phyloP scores from a whole-genome alignment of 2,797 vertebrate species.

The Aulostomus chinensis region DNA sequence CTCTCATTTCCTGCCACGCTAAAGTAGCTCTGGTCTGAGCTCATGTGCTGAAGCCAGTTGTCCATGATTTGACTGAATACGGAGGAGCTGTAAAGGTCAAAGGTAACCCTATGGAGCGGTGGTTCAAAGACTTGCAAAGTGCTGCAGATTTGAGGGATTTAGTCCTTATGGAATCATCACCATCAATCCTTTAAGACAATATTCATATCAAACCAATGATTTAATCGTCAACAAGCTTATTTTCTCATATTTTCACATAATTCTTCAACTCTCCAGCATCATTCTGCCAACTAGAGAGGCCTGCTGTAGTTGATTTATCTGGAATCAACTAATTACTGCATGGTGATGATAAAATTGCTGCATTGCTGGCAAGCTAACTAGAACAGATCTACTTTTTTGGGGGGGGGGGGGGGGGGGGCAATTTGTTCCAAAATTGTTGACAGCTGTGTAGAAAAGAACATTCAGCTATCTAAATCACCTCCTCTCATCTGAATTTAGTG shows the following conservation, averaged over 20 bases:
- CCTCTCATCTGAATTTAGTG: conserved; percentile 27
- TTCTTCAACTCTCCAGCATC: conserved; percentile 28
- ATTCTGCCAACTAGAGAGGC: conserved; percentile 21
- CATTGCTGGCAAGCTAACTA: conserved; percentile 30
- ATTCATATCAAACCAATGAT: conserved; percentile 1
- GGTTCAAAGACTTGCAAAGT: background rate
- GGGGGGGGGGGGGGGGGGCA: background rate
- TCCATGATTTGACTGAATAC: background rate
- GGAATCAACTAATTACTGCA: conserved; percentile 33
- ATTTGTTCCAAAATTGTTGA: conserved; percentile 59
- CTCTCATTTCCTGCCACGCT: too few relatives aligned
- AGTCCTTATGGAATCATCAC: background rate
- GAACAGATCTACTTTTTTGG: conserved; percentile 12
- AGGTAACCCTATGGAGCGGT: background rate
- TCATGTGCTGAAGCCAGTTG: background rate
- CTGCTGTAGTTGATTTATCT: conserved; percentile 52
- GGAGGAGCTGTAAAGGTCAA: background rate
- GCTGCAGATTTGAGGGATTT: background rate
- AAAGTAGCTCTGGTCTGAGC: background rate
- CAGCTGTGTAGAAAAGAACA: conserved; percentile 53
- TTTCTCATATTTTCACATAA: conserved; percentile 18
- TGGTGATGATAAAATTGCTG: conserved; percentile 30
- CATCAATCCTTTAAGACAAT: background rate
- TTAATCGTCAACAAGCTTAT: conserved; percentile 12
- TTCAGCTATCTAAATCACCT: conserved; percentile 47